These are phyloP conservation scores for Neogobius melanostomus DNA, from an alignment of 2,113 vertebrate genomes.

Conservation along the genomic window DNA sequence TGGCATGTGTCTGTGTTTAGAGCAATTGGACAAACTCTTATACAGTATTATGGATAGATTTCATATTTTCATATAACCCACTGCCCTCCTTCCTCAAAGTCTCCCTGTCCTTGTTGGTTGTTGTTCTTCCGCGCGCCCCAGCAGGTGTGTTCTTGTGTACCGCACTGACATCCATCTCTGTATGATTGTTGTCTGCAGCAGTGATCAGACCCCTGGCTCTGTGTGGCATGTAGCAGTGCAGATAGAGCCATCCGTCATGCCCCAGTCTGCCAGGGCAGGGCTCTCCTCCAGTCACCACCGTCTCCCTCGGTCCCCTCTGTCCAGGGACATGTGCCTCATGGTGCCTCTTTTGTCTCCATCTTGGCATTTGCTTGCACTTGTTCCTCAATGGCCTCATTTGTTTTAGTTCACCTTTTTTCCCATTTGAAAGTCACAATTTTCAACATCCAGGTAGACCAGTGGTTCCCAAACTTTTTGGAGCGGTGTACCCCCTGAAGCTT, in stretches of 20 bases:
- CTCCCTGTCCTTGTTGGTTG: constrained; percentile 26
- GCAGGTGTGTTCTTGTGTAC: constrained; percentile 47
- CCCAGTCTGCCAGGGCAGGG: constrained; percentile 44
- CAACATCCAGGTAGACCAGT: no score
- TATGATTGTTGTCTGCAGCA: constrained; percentile 43
- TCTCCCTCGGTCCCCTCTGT: background rate
- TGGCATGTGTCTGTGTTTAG: no score
- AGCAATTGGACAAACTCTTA: no score
- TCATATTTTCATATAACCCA: background rate
- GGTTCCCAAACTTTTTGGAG: no score
- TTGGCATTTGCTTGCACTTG: constrained; percentile 23
- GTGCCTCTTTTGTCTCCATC: constrained; percentile 21
- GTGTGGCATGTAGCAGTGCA: constrained; percentile 42
- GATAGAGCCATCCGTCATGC: constrained; percentile 65
- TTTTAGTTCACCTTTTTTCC: no score
- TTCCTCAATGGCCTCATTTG: background rate
- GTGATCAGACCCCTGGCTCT: constrained; percentile 51
- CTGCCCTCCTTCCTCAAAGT: constrained; percentile 2
- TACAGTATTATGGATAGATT: no score
- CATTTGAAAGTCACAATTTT: no score
- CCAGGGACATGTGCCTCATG: constrained; percentile 9
- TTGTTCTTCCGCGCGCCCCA: constrained; percentile 27
- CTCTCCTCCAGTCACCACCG: constrained; percentile 39
- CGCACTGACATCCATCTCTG: constrained; percentile 46
- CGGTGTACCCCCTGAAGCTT: no score